phyloP scores from a whole-genome alignment of 2,797 vertebrate species.

The Phalloptychus januarius region DNA sequence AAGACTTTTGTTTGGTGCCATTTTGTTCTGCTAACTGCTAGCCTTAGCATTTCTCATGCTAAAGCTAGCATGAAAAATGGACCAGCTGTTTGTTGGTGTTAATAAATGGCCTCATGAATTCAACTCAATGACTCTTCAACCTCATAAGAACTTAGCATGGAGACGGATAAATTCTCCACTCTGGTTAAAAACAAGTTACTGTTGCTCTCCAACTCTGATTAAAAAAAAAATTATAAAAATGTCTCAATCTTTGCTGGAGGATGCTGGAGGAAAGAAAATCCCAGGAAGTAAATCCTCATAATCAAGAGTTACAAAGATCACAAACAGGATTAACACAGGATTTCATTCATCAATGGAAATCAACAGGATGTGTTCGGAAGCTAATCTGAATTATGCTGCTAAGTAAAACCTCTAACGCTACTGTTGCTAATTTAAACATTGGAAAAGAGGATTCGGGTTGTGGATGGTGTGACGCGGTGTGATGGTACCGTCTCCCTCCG shows the following conservation, averaged over 20 bases:
- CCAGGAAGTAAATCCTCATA: neutral
- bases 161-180: too few relatives aligned
- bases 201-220: neutral
- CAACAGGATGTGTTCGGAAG: neutral
- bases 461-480: slow-evolving; percentile 27
- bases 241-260: neutral
- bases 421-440: slow-evolving; percentile 25
- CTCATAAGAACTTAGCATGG: too few relatives aligned
- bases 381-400: neutral
- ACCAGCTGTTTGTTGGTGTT: too few relatives aligned
- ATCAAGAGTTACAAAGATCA: neutral
- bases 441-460: slow-evolving; percentile 55
- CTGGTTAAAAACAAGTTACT: neutral
- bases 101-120: too few relatives aligned
- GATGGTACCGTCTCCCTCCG: slow-evolving; percentile 36
- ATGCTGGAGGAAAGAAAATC: neutral
- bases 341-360: neutral
- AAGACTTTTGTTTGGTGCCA: too few relatives aligned
- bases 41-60: too few relatives aligned
- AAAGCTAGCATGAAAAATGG: too few relatives aligned
- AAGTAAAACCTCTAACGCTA: slow-evolving; percentile 18
- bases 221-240: too few relatives aligned
- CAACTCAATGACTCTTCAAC: too few relatives aligned
- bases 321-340: neutral
- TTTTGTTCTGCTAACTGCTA: too few relatives aligned